Base-by-base conservation (phyloP, 2,113 vertebrate genomes). In the Coryphaenoides rupestris region DNA sequence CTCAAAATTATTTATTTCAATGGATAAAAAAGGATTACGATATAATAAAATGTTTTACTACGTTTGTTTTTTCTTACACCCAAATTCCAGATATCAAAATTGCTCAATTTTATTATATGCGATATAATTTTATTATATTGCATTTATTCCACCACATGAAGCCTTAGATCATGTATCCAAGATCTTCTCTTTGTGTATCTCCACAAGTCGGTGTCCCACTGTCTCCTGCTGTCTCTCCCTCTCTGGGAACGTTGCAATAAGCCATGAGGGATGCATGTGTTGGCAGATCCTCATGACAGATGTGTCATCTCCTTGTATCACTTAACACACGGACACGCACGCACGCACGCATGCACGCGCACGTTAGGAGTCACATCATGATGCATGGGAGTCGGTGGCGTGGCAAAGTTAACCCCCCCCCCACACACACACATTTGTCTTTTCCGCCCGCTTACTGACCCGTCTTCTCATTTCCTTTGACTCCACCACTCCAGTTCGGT, bases 221-320 rank as follows among this genome's bases (percentile, higher is more conserved):
- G 10, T 26, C 46, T 21, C 46, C 68, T 26, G 22, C 57, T 17
- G 28, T 60, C 68, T 72, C 16, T 14, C 60, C 26, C 21, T 9
- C 21, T 7, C 6, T 28, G n/a, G 58, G 65, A 69, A 70, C 74
- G 73, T 66, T 70, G 58, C 70, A 80, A 75, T 69, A 58, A 40
- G 61, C 58, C 53, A 23, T 81, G 78, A 82, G 57, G 57, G 75
- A 84, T 72, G 77, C 68, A 61, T 65, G 71, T 59, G 78, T 76
- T 87, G 81, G 73, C 79, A 87, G 76, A 69, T 80, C 66, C 68
- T 70, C 77, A 9, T 76, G 78, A 81, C 79, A 81, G 75, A 74
- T 80, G 78, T 68, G 9, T 69, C 68, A 63, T 75, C 63, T 77
- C 0, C 55, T 62, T 71, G 69, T 80, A 72, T 58, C 70, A 64